These are phyloP conservation scores for Anthopleura sola DNA, from an alignment of 64 coral and sea anemone species.

Conservation along the genomic window DNA sequence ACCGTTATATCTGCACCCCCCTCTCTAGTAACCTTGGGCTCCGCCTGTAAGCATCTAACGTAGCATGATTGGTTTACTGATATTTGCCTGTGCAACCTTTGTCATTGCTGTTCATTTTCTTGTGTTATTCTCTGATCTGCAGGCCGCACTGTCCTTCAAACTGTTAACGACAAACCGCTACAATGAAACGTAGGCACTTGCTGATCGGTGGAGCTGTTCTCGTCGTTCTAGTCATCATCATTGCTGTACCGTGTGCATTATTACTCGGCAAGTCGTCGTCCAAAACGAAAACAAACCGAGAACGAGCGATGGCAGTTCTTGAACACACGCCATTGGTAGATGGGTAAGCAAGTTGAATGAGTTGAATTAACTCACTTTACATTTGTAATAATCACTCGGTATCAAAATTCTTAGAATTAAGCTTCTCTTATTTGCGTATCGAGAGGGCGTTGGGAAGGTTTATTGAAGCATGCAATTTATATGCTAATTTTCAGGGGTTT, in stretches of 20 bases:
- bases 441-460: too few species aligned
- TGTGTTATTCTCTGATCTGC: background rate
- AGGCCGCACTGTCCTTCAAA: background rate
- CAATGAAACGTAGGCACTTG: conserved; percentile 51
- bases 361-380: background rate
- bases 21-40: background rate
- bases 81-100: background rate
- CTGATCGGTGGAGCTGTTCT: conserved; percentile 17
- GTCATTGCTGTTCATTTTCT: background rate
- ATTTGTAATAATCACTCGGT: background rate
- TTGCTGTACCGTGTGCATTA: conserved; percentile 17
- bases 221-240: conserved; percentile 1
- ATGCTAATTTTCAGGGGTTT: too few species aligned
- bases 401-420: background rate
- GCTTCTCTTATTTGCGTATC: background rate
- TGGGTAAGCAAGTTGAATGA: conserved; percentile 54
- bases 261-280: conserved; percentile 15
- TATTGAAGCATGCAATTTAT: too few species aligned
- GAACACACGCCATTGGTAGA: conserved; percentile 62
- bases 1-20: background rate
- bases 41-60: background rate
- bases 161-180: background rate
- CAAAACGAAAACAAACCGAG: background rate
- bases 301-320: conserved; percentile 25
- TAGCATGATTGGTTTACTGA: background rate